phyloP scores from a whole-genome alignment of 2,113 vertebrate genomes.

The Salvator merianae region DNA sequence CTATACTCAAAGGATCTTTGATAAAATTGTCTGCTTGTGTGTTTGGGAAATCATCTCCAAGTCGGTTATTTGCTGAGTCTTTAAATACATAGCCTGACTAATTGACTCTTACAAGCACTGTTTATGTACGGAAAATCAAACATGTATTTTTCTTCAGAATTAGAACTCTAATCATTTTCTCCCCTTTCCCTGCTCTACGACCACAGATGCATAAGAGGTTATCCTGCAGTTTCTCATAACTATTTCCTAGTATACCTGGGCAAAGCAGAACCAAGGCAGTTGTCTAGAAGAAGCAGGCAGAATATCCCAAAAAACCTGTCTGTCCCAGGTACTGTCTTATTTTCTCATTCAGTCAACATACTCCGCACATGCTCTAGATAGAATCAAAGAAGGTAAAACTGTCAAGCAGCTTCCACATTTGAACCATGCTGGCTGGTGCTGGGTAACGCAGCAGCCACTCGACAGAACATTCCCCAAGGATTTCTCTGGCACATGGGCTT shows the following conservation, averaged over 20 bases:
- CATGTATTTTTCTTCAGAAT: neutral
- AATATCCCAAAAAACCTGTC: neutral
- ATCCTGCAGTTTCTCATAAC: neutral
- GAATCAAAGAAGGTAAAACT: no score
- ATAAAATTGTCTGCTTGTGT: slow-evolving; percentile 43
- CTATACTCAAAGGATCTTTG: slow-evolving; percentile 60
- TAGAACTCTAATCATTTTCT: slow-evolving; percentile 21
- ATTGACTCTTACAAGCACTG: slow-evolving; percentile 18
- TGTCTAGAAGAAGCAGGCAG: neutral
- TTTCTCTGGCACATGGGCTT: no score
- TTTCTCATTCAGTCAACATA: no score
- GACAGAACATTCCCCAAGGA: no score
- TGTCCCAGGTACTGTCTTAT: no score
- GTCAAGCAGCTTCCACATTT: no score
- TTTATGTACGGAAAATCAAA: slow-evolving; percentile 1
- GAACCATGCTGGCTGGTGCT: no score
- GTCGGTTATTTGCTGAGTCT: slow-evolving; percentile 58
- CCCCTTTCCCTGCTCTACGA: neutral
- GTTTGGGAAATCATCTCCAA: slow-evolving; percentile 34
- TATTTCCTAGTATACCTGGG: fast-evolving
- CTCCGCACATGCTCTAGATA: no score
- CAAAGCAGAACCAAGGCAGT: fast-evolving
- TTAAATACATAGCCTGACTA: slow-evolving; percentile 55
- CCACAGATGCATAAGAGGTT: neutral
- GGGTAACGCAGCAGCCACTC: no score